These are phyloP conservation scores for Myocastor coypus DNA, from an alignment of 2,113 vertebrate genomes.

Conservation along the genomic window DNA sequence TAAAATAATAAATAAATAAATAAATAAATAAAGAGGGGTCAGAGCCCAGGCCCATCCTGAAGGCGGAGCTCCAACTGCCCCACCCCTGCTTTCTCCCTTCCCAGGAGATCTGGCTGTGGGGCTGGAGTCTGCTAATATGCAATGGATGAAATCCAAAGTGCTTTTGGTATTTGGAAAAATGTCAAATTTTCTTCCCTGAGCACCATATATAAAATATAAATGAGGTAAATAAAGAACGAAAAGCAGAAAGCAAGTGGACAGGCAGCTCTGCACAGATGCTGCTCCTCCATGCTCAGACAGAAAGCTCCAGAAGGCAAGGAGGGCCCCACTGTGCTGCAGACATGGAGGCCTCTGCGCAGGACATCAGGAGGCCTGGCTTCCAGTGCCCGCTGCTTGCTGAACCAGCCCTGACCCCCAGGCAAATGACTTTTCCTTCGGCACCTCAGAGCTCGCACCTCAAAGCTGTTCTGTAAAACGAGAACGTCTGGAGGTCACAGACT, in stretches of 20 bases:
- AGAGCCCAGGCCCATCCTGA: background rate
- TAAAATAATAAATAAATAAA: no score
- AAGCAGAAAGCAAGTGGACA: slow-evolving; percentile 13
- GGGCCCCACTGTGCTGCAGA: background rate
- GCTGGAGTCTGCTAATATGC: slow-evolving; percentile 26
- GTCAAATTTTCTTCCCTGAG: slow-evolving; percentile 61
- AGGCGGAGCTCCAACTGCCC: background rate
- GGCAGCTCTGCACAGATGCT: background rate
- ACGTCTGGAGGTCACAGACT: background rate
- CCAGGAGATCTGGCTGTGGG: background rate
- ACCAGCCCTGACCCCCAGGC: background rate
- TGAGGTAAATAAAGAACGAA: background rate
- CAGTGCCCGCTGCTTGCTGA: background rate
- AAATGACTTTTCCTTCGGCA: background rate
- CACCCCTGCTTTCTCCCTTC: background rate
- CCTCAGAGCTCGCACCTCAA: background rate
- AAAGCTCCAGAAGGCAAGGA: background rate
- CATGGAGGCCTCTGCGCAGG: background rate
- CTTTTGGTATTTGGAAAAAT: slow-evolving; percentile 73
- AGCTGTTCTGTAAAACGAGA: background rate
- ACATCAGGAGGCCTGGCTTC: background rate
- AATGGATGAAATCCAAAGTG: slow-evolving; percentile 62
- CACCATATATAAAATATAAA: slow-evolving; percentile 69
- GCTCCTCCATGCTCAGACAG: background rate
- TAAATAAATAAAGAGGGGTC: no score